Evolutionary conservation across 2,113 vertebrate genomes (phyloP).

Genomic region (Paramisgurnus dabryanus): DNA sequence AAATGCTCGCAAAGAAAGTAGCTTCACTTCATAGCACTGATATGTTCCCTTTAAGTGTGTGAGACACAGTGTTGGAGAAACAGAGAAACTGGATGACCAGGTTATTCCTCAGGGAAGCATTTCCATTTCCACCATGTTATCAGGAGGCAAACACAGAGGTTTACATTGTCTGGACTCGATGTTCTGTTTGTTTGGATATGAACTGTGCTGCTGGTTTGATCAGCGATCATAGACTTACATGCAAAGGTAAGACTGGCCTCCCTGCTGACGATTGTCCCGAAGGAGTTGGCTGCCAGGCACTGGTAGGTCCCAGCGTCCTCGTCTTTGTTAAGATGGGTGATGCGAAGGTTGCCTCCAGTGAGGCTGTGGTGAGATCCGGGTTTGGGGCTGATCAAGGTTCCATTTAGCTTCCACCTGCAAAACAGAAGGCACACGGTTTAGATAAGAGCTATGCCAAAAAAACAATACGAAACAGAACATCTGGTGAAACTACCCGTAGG

Average conservation of each 20-base stretch:
- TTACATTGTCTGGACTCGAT: conserved; percentile 33
- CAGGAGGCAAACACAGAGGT: neutral
- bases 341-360: conserved; percentile 89
- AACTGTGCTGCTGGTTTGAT: conserved; percentile 20
- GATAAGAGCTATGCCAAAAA: neutral
- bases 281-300: conserved; percentile 91
- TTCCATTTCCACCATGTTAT: conserved; percentile 54
- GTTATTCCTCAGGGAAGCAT: conserved; percentile 43
- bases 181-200: conserved; percentile 2
- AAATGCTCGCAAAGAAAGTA: too few relatives aligned
- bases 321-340: conserved; percentile 88
- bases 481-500: neutral
- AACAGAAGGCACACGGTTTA: neutral
- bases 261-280: conserved; percentile 91
- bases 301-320: conserved; percentile 90
- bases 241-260: conserved; percentile 93
- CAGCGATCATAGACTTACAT: conserved; percentile 80
- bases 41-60: neutral
- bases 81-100: conserved; percentile 18
- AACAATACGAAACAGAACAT: neutral
- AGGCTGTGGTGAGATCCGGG: conserved; percentile 88
- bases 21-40: too few relatives aligned
- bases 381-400: conserved; percentile 80
- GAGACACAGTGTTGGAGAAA: neutral
- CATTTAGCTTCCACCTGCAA: conserved; percentile 92